phyloP scores from a whole-genome alignment of 2,797 vertebrate species.

The Poeciliopsis paucimaculata region DNA sequence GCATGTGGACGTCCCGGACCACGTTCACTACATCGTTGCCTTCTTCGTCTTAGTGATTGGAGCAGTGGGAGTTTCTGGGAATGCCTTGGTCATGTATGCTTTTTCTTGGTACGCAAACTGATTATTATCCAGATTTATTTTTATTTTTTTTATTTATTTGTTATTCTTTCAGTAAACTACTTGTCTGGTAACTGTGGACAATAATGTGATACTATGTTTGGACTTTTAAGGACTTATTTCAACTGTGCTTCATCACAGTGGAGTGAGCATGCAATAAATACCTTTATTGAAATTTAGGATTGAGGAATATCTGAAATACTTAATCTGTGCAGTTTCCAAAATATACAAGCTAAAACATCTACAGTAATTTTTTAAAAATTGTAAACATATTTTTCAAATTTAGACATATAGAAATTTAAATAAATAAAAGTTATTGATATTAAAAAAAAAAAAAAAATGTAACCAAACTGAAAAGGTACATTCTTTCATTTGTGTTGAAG shows the following conservation, averaged over 20 bases:
- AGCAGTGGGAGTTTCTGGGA: slow-evolving; percentile 77
- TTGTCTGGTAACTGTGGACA: too few relatives aligned
- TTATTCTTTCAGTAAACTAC: not conserved
- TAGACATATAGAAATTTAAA: not conserved
- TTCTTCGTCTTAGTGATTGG: slow-evolving; percentile 82
- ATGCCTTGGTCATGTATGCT: slow-evolving; percentile 82
- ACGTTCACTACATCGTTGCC: slow-evolving; percentile 82
- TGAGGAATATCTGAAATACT: not conserved
- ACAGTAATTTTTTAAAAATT: not conserved
- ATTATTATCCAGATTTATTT: not conserved
- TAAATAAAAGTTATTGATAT: not conserved
- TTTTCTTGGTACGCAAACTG: slow-evolving; percentile 77
- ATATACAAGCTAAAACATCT: not conserved
- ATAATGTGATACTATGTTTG: not conserved
- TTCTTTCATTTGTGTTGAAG: too few relatives aligned
- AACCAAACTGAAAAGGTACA: too few relatives aligned
- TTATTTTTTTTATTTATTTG: not conserved
- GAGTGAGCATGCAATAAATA: not conserved
- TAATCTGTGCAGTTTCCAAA: not conserved
- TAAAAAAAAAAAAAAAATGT: not conserved
- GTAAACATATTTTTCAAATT: not conserved
- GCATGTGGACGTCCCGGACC: slow-evolving; percentile 78
- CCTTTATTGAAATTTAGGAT: not conserved
- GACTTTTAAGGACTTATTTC: not conserved
- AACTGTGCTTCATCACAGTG: not conserved